Evolutionary conservation across 2,113 vertebrate species (phyloP).

Genomic region (Ammodytes marinus): DNA sequence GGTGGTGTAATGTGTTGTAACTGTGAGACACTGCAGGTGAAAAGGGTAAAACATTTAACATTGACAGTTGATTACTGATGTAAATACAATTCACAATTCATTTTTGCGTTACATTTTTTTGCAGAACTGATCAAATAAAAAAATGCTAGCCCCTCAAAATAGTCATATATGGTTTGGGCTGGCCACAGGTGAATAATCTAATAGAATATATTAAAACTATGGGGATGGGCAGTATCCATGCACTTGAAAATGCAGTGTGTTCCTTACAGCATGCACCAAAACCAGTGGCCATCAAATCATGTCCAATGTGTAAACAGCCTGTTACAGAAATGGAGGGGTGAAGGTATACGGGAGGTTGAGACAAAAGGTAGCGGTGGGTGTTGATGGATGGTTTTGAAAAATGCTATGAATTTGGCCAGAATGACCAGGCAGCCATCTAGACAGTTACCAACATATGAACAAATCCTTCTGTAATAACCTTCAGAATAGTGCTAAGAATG

Average conservation of each 20-base stretch:
- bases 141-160: not conserved
- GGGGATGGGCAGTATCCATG: not conserved
- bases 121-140: too few relatives aligned
- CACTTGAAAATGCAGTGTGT: not conserved
- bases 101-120: too few relatives aligned
- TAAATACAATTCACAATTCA: too few relatives aligned
- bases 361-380: conserved; percentile 64
- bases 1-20: not conserved
- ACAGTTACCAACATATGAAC: too few relatives aligned
- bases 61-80: too few relatives aligned
- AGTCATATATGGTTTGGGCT: not conserved
- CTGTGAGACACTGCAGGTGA: not conserved
- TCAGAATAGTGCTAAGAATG: too few relatives aligned
- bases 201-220: not conserved
- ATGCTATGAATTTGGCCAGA: conserved; percentile 66
- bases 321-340: conserved; percentile 48
- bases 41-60: too few relatives aligned
- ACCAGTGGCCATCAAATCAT: conserved; percentile 23
- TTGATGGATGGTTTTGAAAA: conserved; percentile 74
- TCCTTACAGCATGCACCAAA: conserved; percentile 22
- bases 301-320: conserved; percentile 36
- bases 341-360: conserved; percentile 33
- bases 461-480: too few relatives aligned
- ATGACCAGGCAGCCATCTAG: too few relatives aligned
- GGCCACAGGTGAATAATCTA: not conserved